Percentiles rank a stretch among this genome's conserved stretches.
Evolutionary conservation across 1,140 invertebrate genomes (phyloP).

Genomic region (Solenopsis invicta): DNA sequence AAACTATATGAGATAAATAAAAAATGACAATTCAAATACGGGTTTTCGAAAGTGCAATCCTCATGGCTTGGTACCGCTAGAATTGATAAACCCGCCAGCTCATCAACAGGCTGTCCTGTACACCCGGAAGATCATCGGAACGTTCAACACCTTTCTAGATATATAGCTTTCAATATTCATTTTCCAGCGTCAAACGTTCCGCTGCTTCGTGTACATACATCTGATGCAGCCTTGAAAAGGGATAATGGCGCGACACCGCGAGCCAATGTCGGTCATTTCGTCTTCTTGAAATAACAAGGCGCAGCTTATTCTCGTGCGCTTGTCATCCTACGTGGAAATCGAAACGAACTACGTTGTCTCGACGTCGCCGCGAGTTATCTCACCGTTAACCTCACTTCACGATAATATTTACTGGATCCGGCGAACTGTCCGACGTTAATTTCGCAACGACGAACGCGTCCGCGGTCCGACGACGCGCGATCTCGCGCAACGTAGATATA

Average conservation of each 20-base stretch:
- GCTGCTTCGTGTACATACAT: not conserved
- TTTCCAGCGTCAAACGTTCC: constrained; percentile 24
- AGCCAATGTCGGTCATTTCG: not conserved
- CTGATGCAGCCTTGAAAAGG: not conserved
- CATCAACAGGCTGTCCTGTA: constrained; percentile 14
- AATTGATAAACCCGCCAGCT: constrained; percentile 28
- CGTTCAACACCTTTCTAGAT: not conserved
- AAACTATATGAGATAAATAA: constrained; percentile 31
- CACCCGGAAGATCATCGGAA: constrained; percentile 27
- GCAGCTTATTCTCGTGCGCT: not conserved
- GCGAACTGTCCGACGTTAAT: constrained; percentile 31
- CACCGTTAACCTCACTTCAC: not conserved
- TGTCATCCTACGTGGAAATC: not conserved
- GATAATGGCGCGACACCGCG: not conserved
- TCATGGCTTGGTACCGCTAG: constrained; percentile 42
- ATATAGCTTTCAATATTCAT: not conserved
- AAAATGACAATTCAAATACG: constrained; percentile 22
- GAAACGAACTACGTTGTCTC: not conserved
- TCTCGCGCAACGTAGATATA: constrained; percentile 75
- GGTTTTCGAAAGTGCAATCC: not conserved
- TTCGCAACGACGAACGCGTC: constrained; percentile 26
- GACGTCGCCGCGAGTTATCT: not conserved
- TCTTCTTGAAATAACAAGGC: not conserved
- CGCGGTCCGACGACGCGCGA: not conserved
- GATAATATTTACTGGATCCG: constrained; percentile 22